Conservation (phyloP, 2,113 vertebrate species). For the Copsychus sechellarum region DNA sequence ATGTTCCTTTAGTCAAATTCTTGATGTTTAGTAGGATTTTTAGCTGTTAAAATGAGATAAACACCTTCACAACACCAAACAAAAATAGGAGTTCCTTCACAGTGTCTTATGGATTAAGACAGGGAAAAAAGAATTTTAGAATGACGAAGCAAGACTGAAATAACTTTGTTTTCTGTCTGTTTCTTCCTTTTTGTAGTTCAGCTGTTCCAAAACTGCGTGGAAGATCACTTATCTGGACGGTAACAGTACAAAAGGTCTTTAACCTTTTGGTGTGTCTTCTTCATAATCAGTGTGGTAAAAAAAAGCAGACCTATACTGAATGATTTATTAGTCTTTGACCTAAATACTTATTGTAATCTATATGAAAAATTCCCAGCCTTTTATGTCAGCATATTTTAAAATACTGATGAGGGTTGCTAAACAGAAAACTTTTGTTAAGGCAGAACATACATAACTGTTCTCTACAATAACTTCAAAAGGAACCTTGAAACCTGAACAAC, state of each 20-base stretch:
- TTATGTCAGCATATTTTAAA: background rate
- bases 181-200: background rate
- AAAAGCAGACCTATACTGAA: background rate
- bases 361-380: background rate
- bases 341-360: background rate
- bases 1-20: background rate
- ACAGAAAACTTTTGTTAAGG: background rate
- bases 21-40: background rate
- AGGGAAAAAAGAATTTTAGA: background rate
- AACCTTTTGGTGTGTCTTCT: background rate
- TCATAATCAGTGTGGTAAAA: background rate
- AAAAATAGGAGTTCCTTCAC: background rate
- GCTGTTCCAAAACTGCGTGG: background rate
- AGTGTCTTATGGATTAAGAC: background rate
- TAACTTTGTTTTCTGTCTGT: background rate
- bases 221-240: background rate
- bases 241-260: slow-evolving; percentile 1
- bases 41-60: background rate
- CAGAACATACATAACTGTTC: background rate
- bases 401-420: background rate
- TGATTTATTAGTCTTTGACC: background rate
- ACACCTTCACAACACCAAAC: background rate
- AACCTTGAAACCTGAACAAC: background rate
- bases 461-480: background rate
- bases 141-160: background rate